Conservation (phyloP, 2,113 vertebrate genomes). For the Paralichthys olivaceus region DNA sequence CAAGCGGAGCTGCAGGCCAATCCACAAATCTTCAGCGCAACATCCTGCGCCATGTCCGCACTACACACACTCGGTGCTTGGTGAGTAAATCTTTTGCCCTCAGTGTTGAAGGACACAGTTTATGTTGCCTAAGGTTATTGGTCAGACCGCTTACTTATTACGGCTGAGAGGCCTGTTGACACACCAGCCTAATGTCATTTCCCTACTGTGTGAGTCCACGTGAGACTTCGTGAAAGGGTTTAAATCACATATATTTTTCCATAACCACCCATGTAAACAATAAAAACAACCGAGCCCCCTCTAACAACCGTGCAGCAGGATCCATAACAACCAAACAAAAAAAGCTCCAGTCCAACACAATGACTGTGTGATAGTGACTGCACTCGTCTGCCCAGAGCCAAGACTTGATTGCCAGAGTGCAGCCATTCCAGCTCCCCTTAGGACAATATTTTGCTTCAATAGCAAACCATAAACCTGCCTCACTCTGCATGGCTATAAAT, state of each 20-base stretch:
- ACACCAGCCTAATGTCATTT: slow-evolving; percentile 46
- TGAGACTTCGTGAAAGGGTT: slow-evolving; percentile 15
- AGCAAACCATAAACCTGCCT: slow-evolving; percentile 69
- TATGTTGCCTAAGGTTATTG: slow-evolving; percentile 47
- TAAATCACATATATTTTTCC: slow-evolving; percentile 48
- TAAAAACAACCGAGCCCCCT: slow-evolving; percentile 49
- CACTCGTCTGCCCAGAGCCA: slow-evolving; percentile 48
- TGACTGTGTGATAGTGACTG: slow-evolving; percentile 56
- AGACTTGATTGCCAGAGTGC: slow-evolving; percentile 49
- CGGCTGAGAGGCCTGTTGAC: slow-evolving; percentile 37
- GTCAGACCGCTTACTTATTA: slow-evolving; percentile 45
- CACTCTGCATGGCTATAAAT: slow-evolving; percentile 50
- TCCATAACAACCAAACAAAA: slow-evolving; percentile 70
- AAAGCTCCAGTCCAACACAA: slow-evolving; percentile 46
- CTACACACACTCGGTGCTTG: slow-evolving; percentile 41
- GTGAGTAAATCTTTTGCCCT: slow-evolving; percentile 41
- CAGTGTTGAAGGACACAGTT: slow-evolving; percentile 58
- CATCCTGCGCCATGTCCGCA: slow-evolving; percentile 48
- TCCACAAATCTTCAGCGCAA: slow-evolving; percentile 58
- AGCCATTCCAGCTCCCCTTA: slow-evolving; percentile 58
- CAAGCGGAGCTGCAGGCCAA: slow-evolving; percentile 41
- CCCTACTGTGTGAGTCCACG: slow-evolving; percentile 42
- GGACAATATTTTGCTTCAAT: slow-evolving; percentile 65
- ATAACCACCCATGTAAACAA: slow-evolving; percentile 59
- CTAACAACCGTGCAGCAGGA: slow-evolving; percentile 55